These are phyloP conservation scores for Nephrotoma flavescens DNA, from an alignment of 2,888 invertebrate genomes.

Conservation along the genomic window DNA sequence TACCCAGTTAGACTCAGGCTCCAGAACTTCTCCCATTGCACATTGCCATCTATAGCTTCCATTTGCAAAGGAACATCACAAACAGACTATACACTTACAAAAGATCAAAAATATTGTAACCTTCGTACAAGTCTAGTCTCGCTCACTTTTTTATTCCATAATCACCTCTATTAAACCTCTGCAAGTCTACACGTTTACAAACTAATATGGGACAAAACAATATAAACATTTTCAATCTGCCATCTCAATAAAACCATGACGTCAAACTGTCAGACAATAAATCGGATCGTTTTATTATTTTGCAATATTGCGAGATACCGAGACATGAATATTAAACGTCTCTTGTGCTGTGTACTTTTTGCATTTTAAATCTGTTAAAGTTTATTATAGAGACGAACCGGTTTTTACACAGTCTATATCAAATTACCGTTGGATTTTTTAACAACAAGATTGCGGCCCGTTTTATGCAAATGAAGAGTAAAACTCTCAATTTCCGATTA, in stretches of 20 bases:
- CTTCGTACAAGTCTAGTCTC: too few relatives aligned
- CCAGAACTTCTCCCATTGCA: too few relatives aligned
- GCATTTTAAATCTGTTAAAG: not conserved
- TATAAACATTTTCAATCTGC: not conserved
- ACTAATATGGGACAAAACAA: not conserved
- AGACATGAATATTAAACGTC: not conserved
- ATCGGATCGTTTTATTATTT: not conserved
- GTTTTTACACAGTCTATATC: not conserved
- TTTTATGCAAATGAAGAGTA: not conserved
- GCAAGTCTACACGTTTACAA: not conserved
- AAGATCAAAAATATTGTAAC: too few relatives aligned
- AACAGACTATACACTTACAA: too few relatives aligned
- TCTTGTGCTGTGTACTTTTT: not conserved
- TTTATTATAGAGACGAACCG: not conserved
- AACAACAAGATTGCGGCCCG: not conserved
- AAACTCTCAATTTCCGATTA: not conserved
- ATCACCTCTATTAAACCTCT: not conserved
- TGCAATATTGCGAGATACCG: not conserved
- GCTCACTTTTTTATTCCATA: too few relatives aligned
- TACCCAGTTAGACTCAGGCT: too few relatives aligned
- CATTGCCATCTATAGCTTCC: too few relatives aligned
- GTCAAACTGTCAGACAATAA: not conserved
- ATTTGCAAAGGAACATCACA: too few relatives aligned
- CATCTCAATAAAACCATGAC: not conserved
- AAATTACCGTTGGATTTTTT: not conserved